Conservation (phyloP, 1,140 invertebrate genomes). For the Teleopsis dalmanni region DNA sequence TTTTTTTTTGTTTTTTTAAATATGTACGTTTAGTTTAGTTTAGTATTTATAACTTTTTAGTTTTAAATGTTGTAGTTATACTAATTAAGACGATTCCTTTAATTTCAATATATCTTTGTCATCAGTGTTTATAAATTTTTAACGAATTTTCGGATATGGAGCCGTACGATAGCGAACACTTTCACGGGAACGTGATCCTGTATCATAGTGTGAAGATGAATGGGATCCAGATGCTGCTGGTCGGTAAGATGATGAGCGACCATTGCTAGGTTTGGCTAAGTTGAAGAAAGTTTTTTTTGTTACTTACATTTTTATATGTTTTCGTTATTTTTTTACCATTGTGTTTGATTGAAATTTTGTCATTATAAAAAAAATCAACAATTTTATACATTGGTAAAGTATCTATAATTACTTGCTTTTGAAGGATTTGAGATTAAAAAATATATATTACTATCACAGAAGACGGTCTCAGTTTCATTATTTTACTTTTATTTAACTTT, state of each 20-base stretch:
- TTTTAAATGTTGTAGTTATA: conserved; percentile 5
- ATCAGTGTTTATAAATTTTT: conserved; percentile 5
- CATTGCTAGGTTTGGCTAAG: conserved; percentile 44
- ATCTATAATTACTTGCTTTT: no score
- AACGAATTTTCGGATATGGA: conserved; percentile 43
- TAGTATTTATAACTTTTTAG: conserved; percentile 1
- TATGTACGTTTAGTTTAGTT: background rate
- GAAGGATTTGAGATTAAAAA: no score
- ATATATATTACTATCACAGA: no score
- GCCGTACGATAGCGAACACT: conserved; percentile 43
- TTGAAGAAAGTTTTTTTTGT: conserved; percentile 17
- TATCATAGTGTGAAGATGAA: conserved; percentile 42
- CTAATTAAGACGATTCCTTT: no score
- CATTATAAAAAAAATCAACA: no score
- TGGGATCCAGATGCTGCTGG: conserved; percentile 40
- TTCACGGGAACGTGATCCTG: conserved; percentile 42
- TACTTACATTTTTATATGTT: conserved; percentile 5
- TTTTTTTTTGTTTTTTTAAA: background rate
- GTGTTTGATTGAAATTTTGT: conserved; percentile 5
- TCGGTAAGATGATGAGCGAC: conserved; percentile 43
- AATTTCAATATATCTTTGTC: no score
- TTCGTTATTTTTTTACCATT: conserved; percentile 3
- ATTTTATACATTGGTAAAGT: no score
- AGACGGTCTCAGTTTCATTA: no score
- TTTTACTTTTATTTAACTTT: no score